Evolutionary conservation across 2,113 vertebrate species (phyloP), one percentile per base, ranked within the genome.

Genomic region (Aldabrachelys gigantea): DNA sequence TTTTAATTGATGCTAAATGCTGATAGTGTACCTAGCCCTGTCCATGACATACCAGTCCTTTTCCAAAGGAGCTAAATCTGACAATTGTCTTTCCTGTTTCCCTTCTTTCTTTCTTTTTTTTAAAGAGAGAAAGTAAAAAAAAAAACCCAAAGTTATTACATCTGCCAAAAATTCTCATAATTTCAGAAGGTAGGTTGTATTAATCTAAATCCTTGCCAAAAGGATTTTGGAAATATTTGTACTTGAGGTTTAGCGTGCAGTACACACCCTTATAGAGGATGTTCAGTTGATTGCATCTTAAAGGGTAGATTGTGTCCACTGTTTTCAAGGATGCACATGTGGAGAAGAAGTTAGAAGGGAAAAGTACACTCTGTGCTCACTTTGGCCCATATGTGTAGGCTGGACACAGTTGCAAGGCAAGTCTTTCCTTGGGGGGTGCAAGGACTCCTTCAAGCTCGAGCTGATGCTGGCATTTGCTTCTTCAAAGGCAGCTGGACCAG

Each of bases 301-400:
- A 62, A 5, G 0, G 0, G 1, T 2, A 19, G 38, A 29, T 92
- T 10, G 0, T 38, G 4, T 82, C 16, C 44, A 3, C 8, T 49
- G 35, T 87, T 86, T 86, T 22, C 35, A 10, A 24, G 13, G 5
- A 0, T 72, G 17, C 65, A 72, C 65, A 9, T 17, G 21, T 75
- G 22, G 24, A 24, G 53, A 5, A 62, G 14, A 47, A 83, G 90
- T 10, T 8, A 21, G 76, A 91, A 82, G 52, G 10, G 21, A 44
- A 85, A 49, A 57, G 35, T 44, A 44, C 31, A 78, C 29, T 4
- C 78, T 89, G 59, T 56, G 53, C 1, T 16, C 4, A 3, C 19
- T 91, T 80, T 1, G 1, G 17, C 86, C 25, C 21, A 82, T 89
- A 9, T 38, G 6, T 65, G 76, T 38, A 59, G 31, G 16, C 13